phyloP scores from a whole-genome alignment of 2,888 invertebrate species.

The Cantharis flavilabris region DNA sequence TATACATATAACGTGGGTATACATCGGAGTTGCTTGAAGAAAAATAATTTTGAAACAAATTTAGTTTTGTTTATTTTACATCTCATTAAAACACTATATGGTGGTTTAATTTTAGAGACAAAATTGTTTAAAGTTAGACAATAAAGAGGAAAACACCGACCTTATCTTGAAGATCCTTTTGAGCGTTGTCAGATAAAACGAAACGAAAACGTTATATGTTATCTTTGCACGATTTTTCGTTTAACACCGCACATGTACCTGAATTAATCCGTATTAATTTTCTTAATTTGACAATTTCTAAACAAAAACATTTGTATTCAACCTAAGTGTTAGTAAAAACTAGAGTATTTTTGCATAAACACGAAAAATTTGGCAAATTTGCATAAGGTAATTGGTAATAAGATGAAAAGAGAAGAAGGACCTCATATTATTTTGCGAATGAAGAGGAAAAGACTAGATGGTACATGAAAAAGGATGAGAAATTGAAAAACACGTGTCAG shows the following conservation, averaged over 20 bases:
- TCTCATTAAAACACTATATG: not conserved
- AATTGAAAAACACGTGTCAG: constrained; percentile 51
- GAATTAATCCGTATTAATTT: constrained; percentile 43
- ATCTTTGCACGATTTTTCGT: constrained; percentile 13
- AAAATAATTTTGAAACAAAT: not conserved
- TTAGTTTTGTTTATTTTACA: not conserved
- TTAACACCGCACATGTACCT: constrained; percentile 8
- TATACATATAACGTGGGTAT: not conserved
- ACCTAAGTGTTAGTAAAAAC: constrained; percentile 46
- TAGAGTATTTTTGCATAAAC: constrained; percentile 52
- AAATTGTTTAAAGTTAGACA: constrained; percentile 16
- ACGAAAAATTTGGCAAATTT: constrained; percentile 51
- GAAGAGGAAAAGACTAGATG: constrained; percentile 34
- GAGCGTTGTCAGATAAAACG: constrained; percentile 12
- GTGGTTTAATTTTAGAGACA: not conserved
- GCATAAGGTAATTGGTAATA: constrained; percentile 48
- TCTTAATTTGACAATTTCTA: constrained; percentile 48
- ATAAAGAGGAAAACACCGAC: constrained; percentile 17
- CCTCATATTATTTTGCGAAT: constrained; percentile 28
- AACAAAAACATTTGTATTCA: constrained; percentile 47
- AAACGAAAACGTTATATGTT: constrained; percentile 5
- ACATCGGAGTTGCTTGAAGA: not conserved
- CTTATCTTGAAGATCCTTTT: constrained; percentile 25
- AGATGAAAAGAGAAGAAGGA: constrained; percentile 29
- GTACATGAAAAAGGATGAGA: constrained; percentile 23